Percentiles rank a stretch among this genome's conserved stretches.
Conservation (phyloP, 2,888 invertebrate genomes). For the Mantis religiosa region DNA sequence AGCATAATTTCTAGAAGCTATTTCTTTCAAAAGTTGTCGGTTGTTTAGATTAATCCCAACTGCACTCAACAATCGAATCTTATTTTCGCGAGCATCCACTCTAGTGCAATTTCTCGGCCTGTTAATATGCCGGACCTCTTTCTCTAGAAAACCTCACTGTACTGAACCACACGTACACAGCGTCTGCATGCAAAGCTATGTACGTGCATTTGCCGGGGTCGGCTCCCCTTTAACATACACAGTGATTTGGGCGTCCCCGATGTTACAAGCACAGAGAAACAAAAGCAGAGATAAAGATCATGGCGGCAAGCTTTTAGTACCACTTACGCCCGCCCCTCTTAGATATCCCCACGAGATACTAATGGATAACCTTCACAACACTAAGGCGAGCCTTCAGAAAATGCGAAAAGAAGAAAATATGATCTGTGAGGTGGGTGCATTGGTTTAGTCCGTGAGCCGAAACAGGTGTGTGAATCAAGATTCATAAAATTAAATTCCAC, state of each 20-base stretch:
- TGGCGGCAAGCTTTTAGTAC: not conserved
- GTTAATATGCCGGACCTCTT: not conserved
- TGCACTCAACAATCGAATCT: too few relatives aligned
- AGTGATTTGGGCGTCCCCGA: not conserved
- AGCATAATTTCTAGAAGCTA: too few relatives aligned
- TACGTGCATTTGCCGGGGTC: not conserved
- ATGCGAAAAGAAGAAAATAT: not conserved
- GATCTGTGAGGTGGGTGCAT: not conserved
- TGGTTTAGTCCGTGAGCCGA: not conserved
- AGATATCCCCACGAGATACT: not conserved
- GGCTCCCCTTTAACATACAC: not conserved
- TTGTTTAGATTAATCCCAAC: too few relatives aligned
- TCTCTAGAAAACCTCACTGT: not conserved
- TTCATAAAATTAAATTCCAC: too few relatives aligned
- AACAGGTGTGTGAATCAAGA: too few relatives aligned
- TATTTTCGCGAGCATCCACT: too few relatives aligned
- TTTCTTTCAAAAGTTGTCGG: too few relatives aligned
- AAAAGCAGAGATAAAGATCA: not conserved
- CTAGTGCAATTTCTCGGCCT: too few relatives aligned
- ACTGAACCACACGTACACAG: not conserved
- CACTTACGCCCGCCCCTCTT: not conserved
- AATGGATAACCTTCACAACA: not conserved
- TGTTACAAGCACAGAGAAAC: not conserved
- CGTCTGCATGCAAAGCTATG: not conserved
- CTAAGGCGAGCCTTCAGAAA: not conserved